phyloP scores from a whole-genome alignment of 2,888 invertebrate genomes.

The Anoplius nigerrimus region DNA sequence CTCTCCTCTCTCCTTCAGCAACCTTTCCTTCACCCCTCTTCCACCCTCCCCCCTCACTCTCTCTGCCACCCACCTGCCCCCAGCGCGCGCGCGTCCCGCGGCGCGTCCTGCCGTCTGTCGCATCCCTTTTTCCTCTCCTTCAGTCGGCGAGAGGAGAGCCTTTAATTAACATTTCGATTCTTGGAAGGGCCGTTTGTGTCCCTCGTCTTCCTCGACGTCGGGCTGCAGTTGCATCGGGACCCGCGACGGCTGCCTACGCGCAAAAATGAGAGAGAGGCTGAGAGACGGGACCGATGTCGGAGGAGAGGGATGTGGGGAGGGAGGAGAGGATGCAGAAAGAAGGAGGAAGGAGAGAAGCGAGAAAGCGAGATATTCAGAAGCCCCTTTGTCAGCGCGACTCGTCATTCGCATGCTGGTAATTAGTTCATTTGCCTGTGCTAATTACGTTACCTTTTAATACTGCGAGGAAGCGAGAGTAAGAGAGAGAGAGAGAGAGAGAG shows the following conservation, averaged over 20 bases:
- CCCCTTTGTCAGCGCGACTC: conserved; percentile 64
- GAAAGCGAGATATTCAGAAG: conserved; percentile 28
- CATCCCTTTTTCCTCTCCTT: conserved; percentile 31
- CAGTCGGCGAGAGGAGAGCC: conserved; percentile 39
- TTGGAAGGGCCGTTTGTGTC: conserved; percentile 48
- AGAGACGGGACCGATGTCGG: conserved; percentile 25
- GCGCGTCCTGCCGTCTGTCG: conserved; percentile 30
- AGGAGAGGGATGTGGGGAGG: conserved; percentile 15
- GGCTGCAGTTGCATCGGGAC: conserved; percentile 28
- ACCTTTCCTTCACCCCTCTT: neutral
- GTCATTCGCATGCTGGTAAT: conserved; percentile 70
- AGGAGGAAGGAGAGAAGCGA: conserved; percentile 30
- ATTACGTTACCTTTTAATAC: conserved; percentile 67
- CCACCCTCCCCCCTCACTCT: neutral
- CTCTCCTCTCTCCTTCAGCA: neutral
- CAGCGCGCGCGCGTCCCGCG: neutral
- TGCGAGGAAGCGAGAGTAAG: conserved; percentile 27
- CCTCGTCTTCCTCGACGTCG: conserved; percentile 25
- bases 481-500: conserved; percentile 40
- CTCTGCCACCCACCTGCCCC: neutral
- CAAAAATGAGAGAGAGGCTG: conserved; percentile 21
- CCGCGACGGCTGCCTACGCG: conserved; percentile 18
- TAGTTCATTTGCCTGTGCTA: conserved; percentile 72
- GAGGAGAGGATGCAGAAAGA: conserved; percentile 22
- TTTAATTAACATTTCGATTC: conserved; percentile 70